Conservation (phyloP, 2,113 vertebrate genomes). For the Saguinus imperator region DNA sequence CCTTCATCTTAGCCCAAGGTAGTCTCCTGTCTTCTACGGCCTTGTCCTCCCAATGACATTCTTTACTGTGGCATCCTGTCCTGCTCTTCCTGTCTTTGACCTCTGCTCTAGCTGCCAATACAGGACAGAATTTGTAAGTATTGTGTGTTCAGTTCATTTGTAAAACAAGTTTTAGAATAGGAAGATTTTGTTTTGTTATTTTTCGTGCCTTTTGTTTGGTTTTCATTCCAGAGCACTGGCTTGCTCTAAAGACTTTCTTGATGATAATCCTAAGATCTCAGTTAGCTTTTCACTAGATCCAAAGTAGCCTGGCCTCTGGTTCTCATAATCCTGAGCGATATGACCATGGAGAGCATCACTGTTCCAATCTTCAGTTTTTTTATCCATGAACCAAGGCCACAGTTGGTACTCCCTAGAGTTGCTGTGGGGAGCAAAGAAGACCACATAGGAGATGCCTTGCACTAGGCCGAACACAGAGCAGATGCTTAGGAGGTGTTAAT, state of each 20-base stretch:
- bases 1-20: background rate
- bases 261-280: background rate
- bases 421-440: background rate
- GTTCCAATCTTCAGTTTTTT: background rate
- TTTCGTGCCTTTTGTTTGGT: background rate
- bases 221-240: background rate
- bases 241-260: slow-evolving; percentile 9
- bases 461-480: background rate
- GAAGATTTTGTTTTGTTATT: background rate
- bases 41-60: background rate
- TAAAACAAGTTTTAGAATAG: slow-evolving; percentile 2
- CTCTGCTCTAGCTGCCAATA: background rate
- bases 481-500: background rate
- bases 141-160: background rate
- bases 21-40: background rate
- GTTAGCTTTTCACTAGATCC: background rate
- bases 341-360: background rate
- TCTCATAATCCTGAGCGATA: background rate
- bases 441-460: background rate
- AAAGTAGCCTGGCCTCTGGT: background rate
- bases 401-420: background rate
- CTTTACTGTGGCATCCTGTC: background rate
- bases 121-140: background rate
- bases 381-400: background rate
- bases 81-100: background rate